Conservation (phyloP, 2,797 vertebrate species). For the Coregonus ussuriensis region DNA sequence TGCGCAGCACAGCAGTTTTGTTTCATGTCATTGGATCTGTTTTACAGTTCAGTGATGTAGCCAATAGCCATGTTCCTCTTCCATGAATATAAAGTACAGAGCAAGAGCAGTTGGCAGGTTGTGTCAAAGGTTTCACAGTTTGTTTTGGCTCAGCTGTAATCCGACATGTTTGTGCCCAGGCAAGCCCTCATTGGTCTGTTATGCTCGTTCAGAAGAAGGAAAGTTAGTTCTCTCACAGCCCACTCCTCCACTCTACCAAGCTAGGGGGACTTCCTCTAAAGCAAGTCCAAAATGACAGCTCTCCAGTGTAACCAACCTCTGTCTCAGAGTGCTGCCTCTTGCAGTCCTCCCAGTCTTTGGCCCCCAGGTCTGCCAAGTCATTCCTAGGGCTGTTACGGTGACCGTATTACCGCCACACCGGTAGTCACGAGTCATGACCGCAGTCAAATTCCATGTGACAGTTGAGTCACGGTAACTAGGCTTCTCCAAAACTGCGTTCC, state of each 20-base stretch:
- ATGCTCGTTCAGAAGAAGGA: neutral
- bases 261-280: slow-evolving; percentile 6
- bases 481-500: too few relatives aligned
- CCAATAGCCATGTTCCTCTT: neutral
- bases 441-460: too few relatives aligned
- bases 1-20: neutral
- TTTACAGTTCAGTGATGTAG: neutral
- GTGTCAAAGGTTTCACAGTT: neutral
- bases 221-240: neutral
- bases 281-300: slow-evolving; percentile 12
- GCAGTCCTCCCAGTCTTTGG: slow-evolving; percentile 3
- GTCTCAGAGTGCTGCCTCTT: slow-evolving; percentile 14
- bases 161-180: neutral
- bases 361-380: slow-evolving; percentile 8
- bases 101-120: neutral
- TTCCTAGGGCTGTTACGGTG: neutral
- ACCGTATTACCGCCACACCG: too few relatives aligned
- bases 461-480: too few relatives aligned
- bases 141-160: neutral
- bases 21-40: neutral
- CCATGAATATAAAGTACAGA: too few relatives aligned
- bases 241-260: slow-evolving; percentile 12
- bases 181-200: neutral
- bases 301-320: slow-evolving; percentile 20
- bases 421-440: too few relatives aligned